phyloP scores from a whole-genome alignment of 2,113 vertebrate species.

The Monopterus albus region DNA sequence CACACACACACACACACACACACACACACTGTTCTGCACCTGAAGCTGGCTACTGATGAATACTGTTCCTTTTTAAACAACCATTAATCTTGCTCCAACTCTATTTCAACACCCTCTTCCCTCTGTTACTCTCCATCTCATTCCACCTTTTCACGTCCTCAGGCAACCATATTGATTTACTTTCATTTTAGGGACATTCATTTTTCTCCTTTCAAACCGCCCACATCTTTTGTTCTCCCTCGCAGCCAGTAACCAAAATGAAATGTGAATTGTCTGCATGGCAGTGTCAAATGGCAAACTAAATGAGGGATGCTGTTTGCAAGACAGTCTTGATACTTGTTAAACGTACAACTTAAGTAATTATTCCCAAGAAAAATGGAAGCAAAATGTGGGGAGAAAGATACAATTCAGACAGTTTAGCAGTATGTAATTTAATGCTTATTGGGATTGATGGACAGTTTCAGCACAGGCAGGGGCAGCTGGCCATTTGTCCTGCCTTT shows the following conservation, averaged over 20 bases:
- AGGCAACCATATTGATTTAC: constrained; percentile 66
- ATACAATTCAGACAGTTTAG: background rate
- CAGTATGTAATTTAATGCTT: background rate
- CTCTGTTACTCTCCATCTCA: constrained; percentile 24
- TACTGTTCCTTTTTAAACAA: constrained; percentile 60
- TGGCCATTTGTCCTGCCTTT: constrained; percentile 3
- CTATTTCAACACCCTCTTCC: constrained; percentile 33
- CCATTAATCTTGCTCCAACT: constrained; percentile 62
- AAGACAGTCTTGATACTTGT: background rate
- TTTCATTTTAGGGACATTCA: constrained; percentile 63
- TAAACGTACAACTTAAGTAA: background rate
- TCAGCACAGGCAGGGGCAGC: constrained; percentile 10
- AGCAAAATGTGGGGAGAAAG: no score
- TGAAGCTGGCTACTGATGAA: constrained; percentile 60
- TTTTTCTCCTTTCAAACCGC: constrained; percentile 43
- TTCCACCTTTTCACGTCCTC: constrained; percentile 59
- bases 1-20: constrained; percentile 18
- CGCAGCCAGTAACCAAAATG: constrained; percentile 7
- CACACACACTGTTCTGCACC: constrained; percentile 3
- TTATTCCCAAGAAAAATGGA: background rate
- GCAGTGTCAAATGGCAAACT: constrained; percentile 4
- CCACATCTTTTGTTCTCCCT: constrained; percentile 44
- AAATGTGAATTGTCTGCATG: constrained; percentile 14
- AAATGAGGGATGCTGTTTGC: background rate
- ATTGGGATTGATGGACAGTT: background rate